Evolutionary conservation across 1,140 invertebrate genomes (phyloP), one percentile per base, ranked within the genome.

Genomic region (Drosophila seguyi): DNA sequence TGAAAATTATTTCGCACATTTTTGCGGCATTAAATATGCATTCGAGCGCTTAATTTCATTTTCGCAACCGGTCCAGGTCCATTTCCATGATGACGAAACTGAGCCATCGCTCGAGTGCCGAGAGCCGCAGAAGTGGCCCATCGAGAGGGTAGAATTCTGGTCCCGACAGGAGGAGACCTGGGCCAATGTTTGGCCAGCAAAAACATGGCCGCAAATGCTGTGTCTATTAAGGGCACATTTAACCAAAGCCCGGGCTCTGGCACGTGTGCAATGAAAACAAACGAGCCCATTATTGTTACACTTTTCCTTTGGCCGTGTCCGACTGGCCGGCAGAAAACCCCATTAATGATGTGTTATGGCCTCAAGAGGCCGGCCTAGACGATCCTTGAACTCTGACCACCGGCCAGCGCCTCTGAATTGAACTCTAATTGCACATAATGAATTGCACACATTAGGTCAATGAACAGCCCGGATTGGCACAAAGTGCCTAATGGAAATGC

Each of bases 401-500:
- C 48, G 38, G 47, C 20, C 69, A 29, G 44, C 13, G 50, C 39
- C 29, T 48, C 42, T 86, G 79, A 87, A 86, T 86, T 72, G 82
- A 86, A 87, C 83, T 86, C 68, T 87, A 86, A 87, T 82, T 87
- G 79, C 75, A 82, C 74, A 77, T 82, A 82, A 86, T 82, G 79
- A 86, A 86, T 87, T 71, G 75, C 79, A 65, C 65, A 71, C 79
- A 86, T 86, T 87, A 87, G 79, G 52, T 86, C 83, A 82, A 87
- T 45, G 63, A 82, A 69, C 65, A 52, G 50, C 41, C 50, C 44
- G 52, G 34, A 41, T 25, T 36, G 25, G 52, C 42, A 38, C 63
- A 52, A 53, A 59, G 39, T 25, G 45, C 42, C 60, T 86, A 87
- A 81, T 86, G 83, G 61, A 63, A 63, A 56, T 66, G 74, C 74